Evolutionary conservation across 2,888 invertebrate species (phyloP).

Genomic region (Lochmaea crataegi): DNA sequence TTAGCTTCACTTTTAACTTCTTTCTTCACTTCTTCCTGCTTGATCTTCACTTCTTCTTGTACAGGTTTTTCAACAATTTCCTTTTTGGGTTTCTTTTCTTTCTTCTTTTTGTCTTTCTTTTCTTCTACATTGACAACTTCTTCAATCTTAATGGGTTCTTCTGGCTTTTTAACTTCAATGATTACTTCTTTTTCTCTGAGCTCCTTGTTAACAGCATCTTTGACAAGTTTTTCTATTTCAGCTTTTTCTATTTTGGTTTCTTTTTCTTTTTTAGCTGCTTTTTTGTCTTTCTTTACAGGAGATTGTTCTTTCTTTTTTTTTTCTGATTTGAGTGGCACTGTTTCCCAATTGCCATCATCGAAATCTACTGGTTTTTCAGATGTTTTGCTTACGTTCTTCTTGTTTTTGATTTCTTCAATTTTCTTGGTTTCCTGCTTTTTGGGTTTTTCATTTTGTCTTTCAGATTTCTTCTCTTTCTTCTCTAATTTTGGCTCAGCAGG

Average conservation of each 20-base stretch:
- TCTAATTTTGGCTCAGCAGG: conserved; percentile 60
- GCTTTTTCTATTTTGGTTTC: conserved; percentile 61
- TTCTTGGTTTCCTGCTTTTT: conserved; percentile 59
- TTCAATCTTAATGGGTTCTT: conserved; percentile 45
- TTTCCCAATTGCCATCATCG: conserved; percentile 83
- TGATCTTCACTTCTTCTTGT: conserved; percentile 24
- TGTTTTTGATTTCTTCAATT: conserved; percentile 58
- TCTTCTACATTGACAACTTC: conserved; percentile 55
- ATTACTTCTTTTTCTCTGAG: conserved; percentile 59
- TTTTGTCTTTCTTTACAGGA: conserved; percentile 62
- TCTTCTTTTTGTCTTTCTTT: conserved; percentile 62
- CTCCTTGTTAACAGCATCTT: conserved; percentile 68
- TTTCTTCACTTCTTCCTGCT: conserved; percentile 50
- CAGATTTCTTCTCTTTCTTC: conserved; percentile 65
- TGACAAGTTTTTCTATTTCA: conserved; percentile 66
- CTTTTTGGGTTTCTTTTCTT: conserved; percentile 60
- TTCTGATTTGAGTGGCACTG: conserved; percentile 76
- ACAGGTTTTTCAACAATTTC: conserved; percentile 41
- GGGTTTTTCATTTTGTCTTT: conserved; percentile 69
- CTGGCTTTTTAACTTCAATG: conserved; percentile 49
- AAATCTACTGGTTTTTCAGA: conserved; percentile 77
- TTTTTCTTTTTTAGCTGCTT: conserved; percentile 60
- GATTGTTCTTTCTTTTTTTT: conserved; percentile 75
- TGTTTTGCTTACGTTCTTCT: conserved; percentile 67
- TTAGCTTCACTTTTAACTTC: conserved; percentile 38